Base-by-base conservation (phyloP, 2,797 vertebrate genomes). In the Brachyalestes nurse region DNA sequence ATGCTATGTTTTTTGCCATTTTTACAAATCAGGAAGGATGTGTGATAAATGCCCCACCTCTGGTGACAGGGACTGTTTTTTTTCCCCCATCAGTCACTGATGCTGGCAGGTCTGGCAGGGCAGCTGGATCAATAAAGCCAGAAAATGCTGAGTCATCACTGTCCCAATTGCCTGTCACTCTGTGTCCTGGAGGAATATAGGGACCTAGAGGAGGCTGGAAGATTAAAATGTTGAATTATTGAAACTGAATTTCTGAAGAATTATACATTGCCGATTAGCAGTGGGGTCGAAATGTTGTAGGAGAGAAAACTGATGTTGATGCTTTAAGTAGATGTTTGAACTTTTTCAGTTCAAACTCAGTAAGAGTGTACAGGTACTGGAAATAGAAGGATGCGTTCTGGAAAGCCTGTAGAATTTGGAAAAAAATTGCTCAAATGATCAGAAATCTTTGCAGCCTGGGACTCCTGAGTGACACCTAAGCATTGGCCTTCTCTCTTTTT, bases 91-190 rank as follows among this genome's bases (percentile, higher is more conserved):
- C 49, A 80, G 47, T 74, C 61, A 73, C 60, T 14, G 14, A 9
- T 65, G 16, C 14, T 72, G 49, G 38, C 71, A 47, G 17, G 23
- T 42, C 13, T 45, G 49, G 42, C 40, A 42, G 17, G n/a, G 38
- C 38, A 45, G 21, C 23, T 34, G 62, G 51, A 75, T 80, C 78
- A 66, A 67, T 58, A 38, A 57, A 17, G 62, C 14, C 49, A 80
- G 72, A 80, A 80, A 55, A 34, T 53, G 72, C 70, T 66, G 78
- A 80, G 17, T 80, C 51, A 74, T 74, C 23, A n/a, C 17, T 58
- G 12, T 42, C n/a, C 51, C 67, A 51, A 49, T 74, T 67, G 49
- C 28, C 78, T 49, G 71, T 65, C 70, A 57, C 34, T 65, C 25
- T 53, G 34, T 19, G 71, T 42, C 47, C 47, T 38, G 9, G 40